phyloP scores from a whole-genome alignment of 2,888 invertebrate genomes.

The Pocota personata region DNA sequence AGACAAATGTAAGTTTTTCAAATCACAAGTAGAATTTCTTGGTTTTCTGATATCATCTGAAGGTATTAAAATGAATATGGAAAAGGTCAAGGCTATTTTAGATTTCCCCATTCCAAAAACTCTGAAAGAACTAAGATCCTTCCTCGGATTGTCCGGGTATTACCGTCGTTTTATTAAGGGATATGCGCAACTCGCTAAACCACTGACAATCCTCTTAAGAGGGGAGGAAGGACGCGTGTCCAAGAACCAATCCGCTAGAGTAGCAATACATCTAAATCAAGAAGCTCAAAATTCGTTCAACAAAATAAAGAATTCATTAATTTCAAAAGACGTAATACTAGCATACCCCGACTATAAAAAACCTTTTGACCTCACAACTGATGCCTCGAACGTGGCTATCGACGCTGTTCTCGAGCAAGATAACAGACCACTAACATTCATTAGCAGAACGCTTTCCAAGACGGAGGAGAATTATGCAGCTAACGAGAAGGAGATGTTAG shows the following conservation, averaged over 20 bases:
- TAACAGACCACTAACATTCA: conserved; percentile 75
- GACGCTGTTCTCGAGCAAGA: conserved; percentile 74
- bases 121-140: not conserved
- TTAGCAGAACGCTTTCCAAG: conserved; percentile 75
- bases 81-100: conserved; percentile 21
- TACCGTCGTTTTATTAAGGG: conserved; percentile 32
- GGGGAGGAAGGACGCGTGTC: not conserved
- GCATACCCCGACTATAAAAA: too few species aligned
- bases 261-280: too few species aligned
- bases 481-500: too few species aligned
- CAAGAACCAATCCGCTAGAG: not conserved
- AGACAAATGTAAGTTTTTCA: conserved; percentile 34
- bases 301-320: not conserved
- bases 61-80: conserved; percentile 18
- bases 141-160: not conserved
- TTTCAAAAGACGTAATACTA: too few species aligned
- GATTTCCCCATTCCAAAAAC: conserved; percentile 3
- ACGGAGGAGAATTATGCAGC: conserved; percentile 43
- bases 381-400: conserved; percentile 57
- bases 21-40: conserved; percentile 16
- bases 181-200: conserved; percentile 34
- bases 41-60: conserved; percentile 16
- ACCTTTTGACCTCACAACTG: too few species aligned
- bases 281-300: not conserved
- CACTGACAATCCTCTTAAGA: not conserved